Conservation (phyloP, 1,140 invertebrate species). For the Drosophila nigromelanica region DNA sequence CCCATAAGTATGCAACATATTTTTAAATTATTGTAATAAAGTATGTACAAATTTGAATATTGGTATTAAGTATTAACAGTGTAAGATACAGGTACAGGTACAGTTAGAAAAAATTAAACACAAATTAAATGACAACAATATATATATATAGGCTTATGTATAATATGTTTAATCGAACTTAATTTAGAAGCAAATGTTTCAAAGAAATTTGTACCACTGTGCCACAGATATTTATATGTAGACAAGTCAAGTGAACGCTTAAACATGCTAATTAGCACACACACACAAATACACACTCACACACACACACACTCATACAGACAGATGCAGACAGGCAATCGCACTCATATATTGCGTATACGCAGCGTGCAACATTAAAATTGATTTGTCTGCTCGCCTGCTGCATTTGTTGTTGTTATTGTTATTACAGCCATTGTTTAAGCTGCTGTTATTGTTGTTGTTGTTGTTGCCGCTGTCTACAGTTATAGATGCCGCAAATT, state of each 20-base stretch:
- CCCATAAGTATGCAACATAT: slow-evolving; percentile 23
- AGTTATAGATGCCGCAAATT: slow-evolving; percentile 64
- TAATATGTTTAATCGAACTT: too few species aligned
- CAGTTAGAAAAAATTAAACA: neutral
- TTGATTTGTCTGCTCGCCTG: slow-evolving; percentile 7
- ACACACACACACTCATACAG: slow-evolving; percentile 2
- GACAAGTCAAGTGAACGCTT: neutral
- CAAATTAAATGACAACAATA: neutral
- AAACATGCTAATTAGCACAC: slow-evolving; percentile 42
- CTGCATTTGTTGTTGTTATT: neutral
- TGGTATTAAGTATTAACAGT: too few species aligned
- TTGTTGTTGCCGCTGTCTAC: slow-evolving; percentile 12
- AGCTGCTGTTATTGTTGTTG: slow-evolving; percentile 4
- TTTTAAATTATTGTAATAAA: neutral
- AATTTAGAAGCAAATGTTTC: neutral
- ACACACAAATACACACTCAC: too few species aligned
- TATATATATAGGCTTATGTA: neutral
- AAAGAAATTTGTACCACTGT: slow-evolving; percentile 19
- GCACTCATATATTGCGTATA: slow-evolving; percentile 76
- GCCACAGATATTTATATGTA: neutral
- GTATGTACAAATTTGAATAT: neutral
- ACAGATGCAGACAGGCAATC: slow-evolving; percentile 8
- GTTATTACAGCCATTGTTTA: slow-evolving; percentile 1
- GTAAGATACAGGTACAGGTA: too few species aligned
- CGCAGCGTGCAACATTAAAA: slow-evolving; percentile 47